Base-by-base conservation (phyloP, 2,888 invertebrate species). In the Philonicus albiceps region DNA sequence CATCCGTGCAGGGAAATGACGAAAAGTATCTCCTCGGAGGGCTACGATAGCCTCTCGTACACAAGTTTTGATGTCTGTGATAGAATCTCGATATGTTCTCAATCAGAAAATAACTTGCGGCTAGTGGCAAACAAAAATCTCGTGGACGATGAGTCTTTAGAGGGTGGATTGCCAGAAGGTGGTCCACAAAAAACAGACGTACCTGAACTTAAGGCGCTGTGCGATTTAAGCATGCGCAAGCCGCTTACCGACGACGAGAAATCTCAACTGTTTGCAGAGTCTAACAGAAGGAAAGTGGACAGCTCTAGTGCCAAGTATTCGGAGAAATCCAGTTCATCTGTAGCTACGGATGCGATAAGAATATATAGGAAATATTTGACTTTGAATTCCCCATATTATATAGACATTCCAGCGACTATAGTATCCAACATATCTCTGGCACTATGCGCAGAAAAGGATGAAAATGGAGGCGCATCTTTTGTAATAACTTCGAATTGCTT, bases 401-500 rank as follows among this genome's bases (percentile, higher is more conserved):
- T 92, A 19, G 89, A 90, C 19, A 88, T 92, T 64, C 92, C 92
- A 2, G 90, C 92, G 43, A 90, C 90, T 19, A 91, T 91, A 22
- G 84, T 92, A 27, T 91, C 92, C 3, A 91, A 90, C 86, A 91
- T 92, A 75, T 92, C 92, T 0, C 88, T 92, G 30, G 88, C 90
- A 22, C 87, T 92, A 0, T 92, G 92, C 78, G 43, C 78, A 88
- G 89, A 3, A 87, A 88, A 64, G 87, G 64, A 27, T n/a, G 88
- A 80, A 74, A 75, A 73, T 49, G 85, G 86, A 31, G 40, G 80
- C n/a, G 22, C 16, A 8, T 37, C 40, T 8, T 84, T 84, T 43
- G 40, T 43, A 30, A 91, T 92, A 13, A 90, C 91, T 0, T 89
- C 95, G 81, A 94, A 94, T 89, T 96, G 96, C 91, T 97, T 97